Conservation (phyloP, 2,797 vertebrate genomes). For the Cyprinodon diabolis region DNA sequence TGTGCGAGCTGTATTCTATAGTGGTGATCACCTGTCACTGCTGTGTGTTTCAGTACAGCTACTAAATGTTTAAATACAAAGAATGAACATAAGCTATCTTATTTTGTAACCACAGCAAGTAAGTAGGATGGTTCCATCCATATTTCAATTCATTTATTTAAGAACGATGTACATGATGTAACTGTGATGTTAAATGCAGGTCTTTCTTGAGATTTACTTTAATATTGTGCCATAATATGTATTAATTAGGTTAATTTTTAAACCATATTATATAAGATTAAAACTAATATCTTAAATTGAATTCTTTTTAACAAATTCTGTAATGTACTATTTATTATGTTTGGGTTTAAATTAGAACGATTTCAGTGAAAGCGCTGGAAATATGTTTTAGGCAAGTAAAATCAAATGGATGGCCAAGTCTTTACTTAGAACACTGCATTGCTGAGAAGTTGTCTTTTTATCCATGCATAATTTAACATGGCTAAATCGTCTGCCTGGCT, state of each 20-base stretch:
- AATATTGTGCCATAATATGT: not conserved
- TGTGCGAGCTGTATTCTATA: not conserved
- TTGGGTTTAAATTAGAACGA: not conserved
- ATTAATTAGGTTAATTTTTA: not conserved
- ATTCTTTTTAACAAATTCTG: not conserved
- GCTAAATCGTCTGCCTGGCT: no score
- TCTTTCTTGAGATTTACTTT: not conserved
- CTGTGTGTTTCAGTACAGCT: no score
- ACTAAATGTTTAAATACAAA: no score
- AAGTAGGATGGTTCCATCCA: no score
- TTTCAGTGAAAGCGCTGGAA: not conserved
- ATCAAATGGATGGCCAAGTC: not conserved
- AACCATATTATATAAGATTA: no score
- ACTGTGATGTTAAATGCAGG: not conserved
- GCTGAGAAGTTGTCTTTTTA: not conserved
- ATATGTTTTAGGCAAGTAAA: not conserved
- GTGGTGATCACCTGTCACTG: not conserved
- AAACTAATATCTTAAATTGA: not conserved
- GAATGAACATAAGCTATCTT: not conserved
- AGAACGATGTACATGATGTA: not conserved
- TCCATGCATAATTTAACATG: not conserved
- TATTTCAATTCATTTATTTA: not conserved
- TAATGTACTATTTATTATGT: not conserved
- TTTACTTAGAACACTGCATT: not conserved
- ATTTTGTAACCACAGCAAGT: not conserved